Evolutionary conservation across 2,113 vertebrate species (phyloP), one percentile per base, ranked within the genome.

Genomic region (Channa maculata): DNA sequence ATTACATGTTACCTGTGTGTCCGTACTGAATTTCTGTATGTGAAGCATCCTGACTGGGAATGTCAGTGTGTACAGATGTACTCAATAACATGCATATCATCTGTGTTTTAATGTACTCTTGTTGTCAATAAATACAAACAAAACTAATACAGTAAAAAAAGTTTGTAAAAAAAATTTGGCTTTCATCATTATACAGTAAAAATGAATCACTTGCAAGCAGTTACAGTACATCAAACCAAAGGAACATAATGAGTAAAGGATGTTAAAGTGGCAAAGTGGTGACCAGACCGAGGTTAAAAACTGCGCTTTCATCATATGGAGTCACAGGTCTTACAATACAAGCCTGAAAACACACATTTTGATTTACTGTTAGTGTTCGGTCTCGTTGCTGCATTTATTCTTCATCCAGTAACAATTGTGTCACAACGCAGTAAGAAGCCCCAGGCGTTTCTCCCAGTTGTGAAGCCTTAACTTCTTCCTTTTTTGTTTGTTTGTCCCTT

Each of bases 91-190:
- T 75, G 57, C 69, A 75, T 67, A 82, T 88, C 77, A 83, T 76
- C 72, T 63, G 46, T 89, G 80, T 85, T 86, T 88, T 86, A 83
- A 82, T 89, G 85, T 89, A 62, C 45, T 68, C 62, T 79, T 52
- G 43, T 77, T 74, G 83, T 86, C 82, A 89, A 89, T 88, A 89
- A 90, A 91, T 89, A 88, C 64, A 89, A 78, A 89, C 33, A 71
- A 33, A 70, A 76, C 33, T 73, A 82, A 83, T 13, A 74, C 62
- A 49, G 48, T 79, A 63, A 77, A 75, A 72, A 37, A 24, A 2
- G 4, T 36, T 49, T 71, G 60, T 55, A 59, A 36, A 43, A 43
- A 61, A 66, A 11, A 9, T 48, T 63, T 36, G 6, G 15, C 61
- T 41, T 7, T 6, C 2, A 5, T 49, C 5, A 14, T 6, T 24